Evolutionary conservation across 2,797 vertebrate genomes (phyloP), one percentile per base, ranked within the genome.

Genomic region (Spea hammondii): DNA sequence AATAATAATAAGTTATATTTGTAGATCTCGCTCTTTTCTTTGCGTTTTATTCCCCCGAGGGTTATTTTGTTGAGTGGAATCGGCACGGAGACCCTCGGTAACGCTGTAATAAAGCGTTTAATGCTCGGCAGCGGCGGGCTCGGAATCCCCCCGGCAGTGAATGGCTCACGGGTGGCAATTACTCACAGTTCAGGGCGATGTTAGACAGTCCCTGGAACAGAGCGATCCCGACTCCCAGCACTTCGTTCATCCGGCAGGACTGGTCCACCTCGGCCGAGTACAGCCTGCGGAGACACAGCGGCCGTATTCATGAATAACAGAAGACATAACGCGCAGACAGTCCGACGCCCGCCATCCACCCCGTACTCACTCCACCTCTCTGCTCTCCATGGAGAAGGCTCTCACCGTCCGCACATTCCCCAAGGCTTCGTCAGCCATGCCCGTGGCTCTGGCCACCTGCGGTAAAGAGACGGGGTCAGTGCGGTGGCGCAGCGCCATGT

Each of bases 121-220:
- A 32, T 32, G 3, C 32, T 32, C 32, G 32, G 32, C 32, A 32
- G 2, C 32, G 32, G 32, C 32, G 32, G 32, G 2, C 3, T 3
- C 32, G 32, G 32, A 32, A 32, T 32, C 32, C 3, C 32, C 32
- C 32, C 32, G 32, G 32, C 32, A 32, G 32, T 3, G 32, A 32
- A 32, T 32, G 32, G 32, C 3, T 32, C 32, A 32, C 32, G 32
- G 32, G 32, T 53, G 6, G 51, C 10, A 53, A 53, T 73, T 45
- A 85, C 96, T 95, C 85, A 99, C 97, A 95, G 57, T 99, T 99
- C 70, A 99, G 90, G 0, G 94, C 92, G 0, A 99, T 74, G 85
- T 98, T 99, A 72, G 97, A 98, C 57, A 98, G 87, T 59, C 97
- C 97, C 83, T 99, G 97, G 86, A 99, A 99, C 83, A 96, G 76